These are phyloP conservation scores for Mola mola DNA, from an alignment of 2,113 vertebrate species.

Conservation along the genomic window DNA sequence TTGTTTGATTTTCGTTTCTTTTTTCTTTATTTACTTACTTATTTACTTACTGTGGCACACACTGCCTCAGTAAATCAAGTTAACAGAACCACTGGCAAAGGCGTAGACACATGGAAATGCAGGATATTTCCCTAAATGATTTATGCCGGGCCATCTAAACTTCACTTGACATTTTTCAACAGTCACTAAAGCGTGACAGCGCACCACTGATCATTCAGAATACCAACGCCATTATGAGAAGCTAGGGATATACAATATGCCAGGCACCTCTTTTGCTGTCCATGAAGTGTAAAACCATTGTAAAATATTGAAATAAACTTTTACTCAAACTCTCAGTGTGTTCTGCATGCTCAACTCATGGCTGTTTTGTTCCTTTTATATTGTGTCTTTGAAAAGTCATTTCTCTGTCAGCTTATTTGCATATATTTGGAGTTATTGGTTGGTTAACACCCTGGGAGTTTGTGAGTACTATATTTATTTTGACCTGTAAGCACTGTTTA, in stretches of 20 bases:
- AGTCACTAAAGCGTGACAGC: slow-evolving; percentile 22
- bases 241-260: background rate
- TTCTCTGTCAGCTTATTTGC: slow-evolving; percentile 35
- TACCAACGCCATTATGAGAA: slow-evolving; percentile 2
- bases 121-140: no score
- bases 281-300: slow-evolving; percentile 4
- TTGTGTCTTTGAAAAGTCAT: slow-evolving; percentile 10
- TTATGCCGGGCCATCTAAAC: no score
- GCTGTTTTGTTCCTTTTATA: slow-evolving; percentile 19
- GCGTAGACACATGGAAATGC: no score
- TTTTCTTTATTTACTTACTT: no score
- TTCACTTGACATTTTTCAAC: slow-evolving; percentile 23
- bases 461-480: background rate
- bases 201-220: slow-evolving; percentile 13
- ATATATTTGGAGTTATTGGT: slow-evolving; percentile 12
- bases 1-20: no score
- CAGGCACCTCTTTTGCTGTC: slow-evolving; percentile 1
- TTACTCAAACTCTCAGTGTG: slow-evolving; percentile 1
- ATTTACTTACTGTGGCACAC: no score
- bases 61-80: no score
- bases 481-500: slow-evolving; percentile 5
- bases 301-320: slow-evolving; percentile 10
- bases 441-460: slow-evolving; percentile 1
- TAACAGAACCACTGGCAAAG: no score
- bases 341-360: background rate